Conservation (phyloP, 35 echinoderm and acorn worm species). For the Holothuria glaberrima region DNA sequence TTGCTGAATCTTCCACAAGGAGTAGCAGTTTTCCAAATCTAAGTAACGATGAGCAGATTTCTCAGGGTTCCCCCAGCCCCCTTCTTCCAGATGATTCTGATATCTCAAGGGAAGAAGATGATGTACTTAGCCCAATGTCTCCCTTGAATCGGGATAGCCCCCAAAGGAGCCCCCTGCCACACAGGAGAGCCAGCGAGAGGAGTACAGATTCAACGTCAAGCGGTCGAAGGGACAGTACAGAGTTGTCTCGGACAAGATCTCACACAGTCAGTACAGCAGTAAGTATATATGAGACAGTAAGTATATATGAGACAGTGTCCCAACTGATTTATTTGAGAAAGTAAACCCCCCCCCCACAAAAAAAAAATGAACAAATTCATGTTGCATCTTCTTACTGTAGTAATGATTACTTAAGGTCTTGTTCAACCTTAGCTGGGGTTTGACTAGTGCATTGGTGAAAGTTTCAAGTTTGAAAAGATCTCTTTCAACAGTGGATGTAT, state of each 20-base stretch:
- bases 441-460: too few relatives aligned
- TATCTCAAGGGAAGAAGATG: neutral
- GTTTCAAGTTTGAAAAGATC: too few relatives aligned
- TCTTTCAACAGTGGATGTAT: too few relatives aligned
- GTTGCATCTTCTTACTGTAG: too few relatives aligned
- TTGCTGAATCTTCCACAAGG: slow-evolving; percentile 38
- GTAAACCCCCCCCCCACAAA: too few relatives aligned
- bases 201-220: neutral
- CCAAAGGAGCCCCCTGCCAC: slow-evolving; percentile 24
- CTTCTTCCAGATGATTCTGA: slow-evolving; percentile 20
- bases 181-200: slow-evolving; percentile 23
- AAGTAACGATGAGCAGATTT: slow-evolving; percentile 8
- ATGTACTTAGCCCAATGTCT: neutral
- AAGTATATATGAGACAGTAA: too few relatives aligned
- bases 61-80: neutral
- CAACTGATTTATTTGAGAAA: too few relatives aligned
- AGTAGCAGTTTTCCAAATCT: slow-evolving; percentile 87
- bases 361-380: too few relatives aligned
- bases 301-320: too few relatives aligned
- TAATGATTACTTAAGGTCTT: too few relatives aligned
- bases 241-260: neutral
- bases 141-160: slow-evolving; percentile 35
- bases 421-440: too few relatives aligned
- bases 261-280: slow-evolving; percentile 27
- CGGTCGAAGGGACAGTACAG: slow-evolving; percentile 1